These are phyloP conservation scores for Prunella fulvescens DNA, from an alignment of 2,113 vertebrate species.

Conservation along the genomic window DNA sequence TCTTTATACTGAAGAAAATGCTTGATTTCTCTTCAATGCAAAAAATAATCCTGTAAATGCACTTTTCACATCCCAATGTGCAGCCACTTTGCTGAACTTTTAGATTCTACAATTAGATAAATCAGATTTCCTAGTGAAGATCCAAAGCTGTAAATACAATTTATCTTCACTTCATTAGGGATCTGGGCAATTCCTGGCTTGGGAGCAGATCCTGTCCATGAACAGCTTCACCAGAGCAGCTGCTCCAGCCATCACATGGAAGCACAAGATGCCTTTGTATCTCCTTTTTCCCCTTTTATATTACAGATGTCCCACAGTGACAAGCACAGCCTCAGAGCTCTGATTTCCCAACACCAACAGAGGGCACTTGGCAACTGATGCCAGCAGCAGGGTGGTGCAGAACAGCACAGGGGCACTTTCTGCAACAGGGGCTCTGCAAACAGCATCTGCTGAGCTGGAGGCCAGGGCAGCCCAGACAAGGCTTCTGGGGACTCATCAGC, in stretches of 20 bases:
- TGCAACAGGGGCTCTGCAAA: not conserved
- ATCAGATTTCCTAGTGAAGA: not conserved
- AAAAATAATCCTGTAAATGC: slow-evolving; percentile 1
- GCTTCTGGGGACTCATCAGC: not conserved
- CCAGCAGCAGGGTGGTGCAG: not conserved
- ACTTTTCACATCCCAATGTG: not conserved
- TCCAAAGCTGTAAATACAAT: not conserved
- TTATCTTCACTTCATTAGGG: not conserved
- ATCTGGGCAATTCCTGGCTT: not conserved
- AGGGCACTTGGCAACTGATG: not conserved
- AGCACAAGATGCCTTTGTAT: not conserved
- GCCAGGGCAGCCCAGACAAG: not conserved
- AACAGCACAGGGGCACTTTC: not conserved
- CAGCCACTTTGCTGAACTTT: not conserved
- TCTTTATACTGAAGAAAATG: not conserved
- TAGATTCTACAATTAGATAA: not conserved
- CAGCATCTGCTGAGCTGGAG: not conserved
- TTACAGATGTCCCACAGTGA: not conserved
- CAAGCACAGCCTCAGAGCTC: not conserved
- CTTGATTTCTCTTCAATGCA: not conserved
- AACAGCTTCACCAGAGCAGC: not conserved
- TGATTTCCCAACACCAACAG: not conserved
- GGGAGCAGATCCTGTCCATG: not conserved
- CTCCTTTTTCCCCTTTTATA: fast-evolving
- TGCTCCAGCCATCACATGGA: not conserved